These are phyloP conservation scores for Nematopogon swammerdamellus DNA, from an alignment of 2,888 invertebrate genomes.

Conservation along the genomic window DNA sequence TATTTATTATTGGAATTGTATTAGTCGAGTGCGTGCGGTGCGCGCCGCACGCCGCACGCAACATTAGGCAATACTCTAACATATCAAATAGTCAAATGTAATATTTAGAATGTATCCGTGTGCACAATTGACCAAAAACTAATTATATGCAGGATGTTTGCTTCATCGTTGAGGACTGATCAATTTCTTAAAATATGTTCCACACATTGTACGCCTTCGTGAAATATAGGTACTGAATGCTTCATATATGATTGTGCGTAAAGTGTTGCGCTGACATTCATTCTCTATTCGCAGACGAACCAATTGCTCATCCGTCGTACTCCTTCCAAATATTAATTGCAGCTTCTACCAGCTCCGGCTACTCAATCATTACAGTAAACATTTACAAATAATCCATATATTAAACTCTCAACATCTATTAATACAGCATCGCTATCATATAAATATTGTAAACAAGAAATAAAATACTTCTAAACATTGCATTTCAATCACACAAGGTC, in stretches of 20 bases:
- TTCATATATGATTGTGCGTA: background rate
- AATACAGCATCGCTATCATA: constrained; percentile 32
- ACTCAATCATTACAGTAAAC: constrained; percentile 58
- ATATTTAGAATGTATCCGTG: background rate
- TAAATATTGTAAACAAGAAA: constrained; percentile 54
- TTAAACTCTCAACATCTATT: constrained; percentile 58
- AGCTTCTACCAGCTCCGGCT: no score
- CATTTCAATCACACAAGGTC: constrained; percentile 58
- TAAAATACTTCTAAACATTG: constrained; percentile 59
- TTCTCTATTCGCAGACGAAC: background rate
- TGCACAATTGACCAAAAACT: background rate
- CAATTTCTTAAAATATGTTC: no score
- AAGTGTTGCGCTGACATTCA: background rate
- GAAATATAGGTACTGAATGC: background rate
- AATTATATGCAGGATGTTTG: background rate
- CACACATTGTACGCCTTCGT: background rate
- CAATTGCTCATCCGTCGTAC: no score
- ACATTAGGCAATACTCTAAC: background rate
- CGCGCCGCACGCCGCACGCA: constrained; percentile 9
- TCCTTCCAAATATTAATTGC: no score
- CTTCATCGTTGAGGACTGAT: no score
- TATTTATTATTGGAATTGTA: constrained; percentile 42
- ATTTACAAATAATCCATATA: constrained; percentile 58
- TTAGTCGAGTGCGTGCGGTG: constrained; percentile 35
- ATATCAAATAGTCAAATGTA: background rate